Base-by-base conservation (phyloP, 2,113 vertebrate species). In the Callopanchax toddi region DNA sequence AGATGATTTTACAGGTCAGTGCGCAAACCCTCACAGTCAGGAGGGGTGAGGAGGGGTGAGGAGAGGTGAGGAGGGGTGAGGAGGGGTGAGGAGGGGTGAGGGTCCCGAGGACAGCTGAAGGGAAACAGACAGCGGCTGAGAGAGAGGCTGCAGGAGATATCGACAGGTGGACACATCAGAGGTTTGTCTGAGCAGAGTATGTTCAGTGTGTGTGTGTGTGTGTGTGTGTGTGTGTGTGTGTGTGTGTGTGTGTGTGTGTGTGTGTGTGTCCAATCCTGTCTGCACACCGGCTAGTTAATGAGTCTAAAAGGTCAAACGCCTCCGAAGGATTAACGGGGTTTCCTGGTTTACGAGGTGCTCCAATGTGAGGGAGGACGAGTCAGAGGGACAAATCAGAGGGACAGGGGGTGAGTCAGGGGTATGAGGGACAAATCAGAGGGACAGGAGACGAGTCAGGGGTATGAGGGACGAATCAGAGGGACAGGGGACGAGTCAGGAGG, bases 271-370 rank as follows among this genome's bases (percentile, higher is more conserved):
- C 55, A 13, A 60, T 48, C 62, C 60, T 54, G 66, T 72, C 64
- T 39, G 67, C 82, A 60, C 54, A 39, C 37, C 6, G 56, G 43
- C 68, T 53, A 76, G 74, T 83, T 93, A 92, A 93, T 91, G 89
- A 92, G 87, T 91, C 81, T 88, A 79, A 92, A 93, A 92, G 91
- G 90, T 91, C 90, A 92, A 90, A 88, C 45, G 81, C 78, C 83
- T 85, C 84, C 85, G 69, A 74, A 91, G n/a, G 89, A 93, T 90
- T 84, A 89, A 92, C 87, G 83, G 77, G 78, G 65, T 84, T 89
- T 83, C 66, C 68, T 62, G 76, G 75, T 85, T 90, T 88, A 82
- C 48, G 74, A 72, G 83, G 67, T 73, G 67, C 79, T 71, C 72
- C 73, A 79, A 79, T 81, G 74, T 72, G 74, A 62, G 54, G 43